Evolutionary conservation across 2,797 vertebrate genomes (phyloP), one percentile per base, ranked within the genome.

Genomic region (Brotula barbata): DNA sequence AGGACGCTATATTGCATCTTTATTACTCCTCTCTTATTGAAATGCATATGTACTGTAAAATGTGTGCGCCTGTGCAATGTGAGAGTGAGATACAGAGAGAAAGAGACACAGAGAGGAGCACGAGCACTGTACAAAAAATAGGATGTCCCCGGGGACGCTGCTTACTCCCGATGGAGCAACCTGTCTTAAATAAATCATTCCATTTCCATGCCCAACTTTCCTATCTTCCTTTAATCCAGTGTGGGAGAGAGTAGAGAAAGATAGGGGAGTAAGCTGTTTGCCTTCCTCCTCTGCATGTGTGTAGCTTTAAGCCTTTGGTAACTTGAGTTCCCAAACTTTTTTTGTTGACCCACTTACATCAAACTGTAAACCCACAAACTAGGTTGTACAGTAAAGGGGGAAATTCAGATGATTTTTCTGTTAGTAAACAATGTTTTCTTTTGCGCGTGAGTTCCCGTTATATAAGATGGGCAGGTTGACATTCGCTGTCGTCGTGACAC

Each of bases 151-250:
- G 6, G 72, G 85, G 88, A 86, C 60, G 52, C 51, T 56, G 64
- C 78, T 83, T 64, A 80, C 77, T 86, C 79, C 82, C 70, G 55
- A 65, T 70, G 81, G 75, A 85, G 73, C 61, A 73, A 89, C 85
- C 86, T 89, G 88, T 87, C 85, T 87, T 85, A 85, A 89, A 89
- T 89, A 90, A 89, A 89, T 85, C 81, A 88, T 87, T 87, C 67
- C 78, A 83, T 87, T 88, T 87, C 82, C 84, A 83, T 84, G 85
- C 75, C 77, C 82, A 85, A 68, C 78, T 71, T 80, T 65, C 64
- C 82, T 82, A 85, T 88, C 85, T 85, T 44, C 52, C 76, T 87
- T 85, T 90, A 88, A 89, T 89, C 85, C 87, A 86, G 84, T 83
- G 85, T 86, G 86, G 83, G 85, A 86, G 87, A 83, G 81, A 85